Evolutionary conservation across 92 coral and sea anemone species (phyloP), one percentile per base, ranked within the genome.

Genomic region (Porites divaricata): DNA sequence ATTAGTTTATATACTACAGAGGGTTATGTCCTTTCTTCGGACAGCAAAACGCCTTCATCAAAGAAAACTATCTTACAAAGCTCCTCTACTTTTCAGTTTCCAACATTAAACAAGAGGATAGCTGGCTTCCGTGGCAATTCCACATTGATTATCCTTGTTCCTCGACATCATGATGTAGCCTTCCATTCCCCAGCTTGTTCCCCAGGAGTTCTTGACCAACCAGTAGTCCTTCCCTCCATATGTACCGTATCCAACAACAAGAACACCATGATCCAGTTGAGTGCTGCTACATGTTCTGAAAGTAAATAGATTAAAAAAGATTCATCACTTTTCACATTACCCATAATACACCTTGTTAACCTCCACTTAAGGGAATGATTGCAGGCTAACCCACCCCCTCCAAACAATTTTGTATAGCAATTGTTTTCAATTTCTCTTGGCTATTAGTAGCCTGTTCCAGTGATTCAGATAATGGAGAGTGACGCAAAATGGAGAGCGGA

Each of bases 191-290:
- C 98, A 95, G 67, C 85, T 17, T 11, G 61, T 17, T 15, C 90
- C 97, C 98, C 98, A 95, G 64, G 97, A 93, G 90, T 95, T 95
- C 91, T 95, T 95, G 56, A 95, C 98, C 80, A 95, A 82, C 98
- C 98, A 95, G 87, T 95, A 95, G 74, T 89, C 98, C 58, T 89
- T 24, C 28, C 97, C 98, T 4, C 82, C 62, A 25, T 85, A 59
- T 1, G 93, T 91, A 6, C 98, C 98, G 74, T 93, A 95, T 0
- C 98, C 98, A 16, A 95, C 98, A 20, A 83, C 98, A 8, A 95
- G 90, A 13, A 95, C 98, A 0, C 98, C 98, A 66, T 95, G 98
- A 72, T 95, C 98, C 6, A 95, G 85, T 71, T 35, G 65, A 17
- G 93, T 89, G 26, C 85, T 78, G 89, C 98, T 95, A 88, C 98